Percentiles rank a stretch among this genome's conserved stretches.
These are phyloP conservation scores for Distichodus sexfasciatus DNA, from an alignment of 2,797 vertebrate species.

Conservation along the genomic window DNA sequence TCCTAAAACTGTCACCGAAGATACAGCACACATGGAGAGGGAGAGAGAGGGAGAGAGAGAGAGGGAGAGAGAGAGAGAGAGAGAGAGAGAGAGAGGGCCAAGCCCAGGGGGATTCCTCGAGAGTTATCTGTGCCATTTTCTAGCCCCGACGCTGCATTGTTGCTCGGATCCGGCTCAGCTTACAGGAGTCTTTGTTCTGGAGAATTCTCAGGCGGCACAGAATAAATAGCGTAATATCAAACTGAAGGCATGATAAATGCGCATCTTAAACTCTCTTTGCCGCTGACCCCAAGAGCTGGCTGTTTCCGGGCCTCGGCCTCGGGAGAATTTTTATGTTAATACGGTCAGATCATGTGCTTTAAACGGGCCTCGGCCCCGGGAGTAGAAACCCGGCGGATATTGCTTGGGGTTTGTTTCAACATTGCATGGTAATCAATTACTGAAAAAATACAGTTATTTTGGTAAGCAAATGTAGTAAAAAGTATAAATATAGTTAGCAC, in stretches of 20 bases:
- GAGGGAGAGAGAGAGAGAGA: no score
- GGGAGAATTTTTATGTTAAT: slow-evolving; percentile 42
- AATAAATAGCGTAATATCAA: slow-evolving; percentile 45
- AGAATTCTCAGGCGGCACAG: slow-evolving; percentile 29
- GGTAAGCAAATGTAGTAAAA: no score
- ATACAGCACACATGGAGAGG: neutral
- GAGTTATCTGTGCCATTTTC: slow-evolving; percentile 45
- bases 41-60: no score
- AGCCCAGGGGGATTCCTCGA: slow-evolving; percentile 29
- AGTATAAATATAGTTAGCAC: no score
- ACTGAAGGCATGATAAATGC: slow-evolving; percentile 39
- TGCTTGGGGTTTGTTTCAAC: slow-evolving; percentile 6
- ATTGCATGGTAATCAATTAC: no score
- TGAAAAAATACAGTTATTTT: no score
- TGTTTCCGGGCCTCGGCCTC: slow-evolving; percentile 23
- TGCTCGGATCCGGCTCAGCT: slow-evolving; percentile 31
- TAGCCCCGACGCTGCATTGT: slow-evolving; percentile 19
- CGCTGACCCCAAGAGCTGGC: slow-evolving; percentile 19
- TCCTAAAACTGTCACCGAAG: slow-evolving; percentile 35
- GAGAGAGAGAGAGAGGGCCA: no score
- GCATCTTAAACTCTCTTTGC: slow-evolving; percentile 34
- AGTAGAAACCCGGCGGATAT: no score
- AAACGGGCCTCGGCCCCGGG: slow-evolving; percentile 26
- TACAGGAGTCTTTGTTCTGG: slow-evolving; percentile 41
- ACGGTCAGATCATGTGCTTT: slow-evolving; percentile 34